Evolutionary conservation across 2,113 vertebrate species (phyloP).

Genomic region (Sinocyclocheilus grahami): DNA sequence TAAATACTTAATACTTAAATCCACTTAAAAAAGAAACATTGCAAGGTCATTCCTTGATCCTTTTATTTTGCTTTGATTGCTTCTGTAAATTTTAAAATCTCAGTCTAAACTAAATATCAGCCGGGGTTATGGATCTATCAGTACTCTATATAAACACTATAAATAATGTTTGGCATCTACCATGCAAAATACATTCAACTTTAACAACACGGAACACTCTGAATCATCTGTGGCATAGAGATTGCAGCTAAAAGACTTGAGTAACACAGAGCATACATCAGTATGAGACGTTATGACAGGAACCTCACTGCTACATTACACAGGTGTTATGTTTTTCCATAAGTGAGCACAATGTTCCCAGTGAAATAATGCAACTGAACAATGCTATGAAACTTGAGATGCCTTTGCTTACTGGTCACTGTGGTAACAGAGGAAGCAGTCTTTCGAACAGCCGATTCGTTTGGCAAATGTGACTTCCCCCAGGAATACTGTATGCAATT

Average conservation of each 20-base stretch:
- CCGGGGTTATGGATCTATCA: background rate
- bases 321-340: constrained; percentile 54
- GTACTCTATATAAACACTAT: background rate
- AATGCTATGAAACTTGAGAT: constrained; percentile 71
- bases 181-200: background rate
- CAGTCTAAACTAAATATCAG: background rate
- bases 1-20: too few relatives aligned
- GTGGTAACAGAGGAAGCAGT: constrained; percentile 68
- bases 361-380: constrained; percentile 63
- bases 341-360: constrained; percentile 51
- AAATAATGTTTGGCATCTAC: background rate
- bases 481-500: constrained; percentile 59
- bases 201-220: background rate
- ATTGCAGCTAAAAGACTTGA: background rate
- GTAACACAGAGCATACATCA: background rate
- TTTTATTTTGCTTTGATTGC: too few relatives aligned
- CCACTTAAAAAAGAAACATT: too few relatives aligned
- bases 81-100: background rate
- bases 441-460: constrained; percentile 52
- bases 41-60: too few relatives aligned
- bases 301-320: constrained; percentile 19
- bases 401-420: constrained; percentile 75
- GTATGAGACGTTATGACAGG: constrained; percentile 3
- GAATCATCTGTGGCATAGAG: background rate
- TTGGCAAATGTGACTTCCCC: constrained; percentile 56